A percentile compares a stretch with the other conserved stretches of the same genome.
phyloP scores from a whole-genome alignment of 2,113 vertebrate species.

The Takifugu bimaculatus region DNA sequence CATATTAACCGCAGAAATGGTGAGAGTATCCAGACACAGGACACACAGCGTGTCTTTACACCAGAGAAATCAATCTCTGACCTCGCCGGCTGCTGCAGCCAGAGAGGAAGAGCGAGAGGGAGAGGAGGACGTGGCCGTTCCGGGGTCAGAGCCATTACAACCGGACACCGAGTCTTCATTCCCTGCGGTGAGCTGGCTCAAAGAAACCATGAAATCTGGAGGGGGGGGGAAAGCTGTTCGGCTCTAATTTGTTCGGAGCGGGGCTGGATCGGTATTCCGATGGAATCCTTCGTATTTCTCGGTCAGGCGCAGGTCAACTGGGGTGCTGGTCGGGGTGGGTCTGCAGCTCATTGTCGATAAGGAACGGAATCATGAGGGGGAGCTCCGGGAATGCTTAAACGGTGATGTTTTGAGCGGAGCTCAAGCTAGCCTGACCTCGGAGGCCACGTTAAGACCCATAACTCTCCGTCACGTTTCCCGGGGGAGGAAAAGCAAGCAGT shows the following conservation, averaged over 20 bases:
- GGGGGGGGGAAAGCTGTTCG: slow-evolving; percentile 51
- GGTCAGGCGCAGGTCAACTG: slow-evolving; percentile 74
- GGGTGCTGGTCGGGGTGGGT: slow-evolving; percentile 52
- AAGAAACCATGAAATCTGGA: slow-evolving; percentile 45
- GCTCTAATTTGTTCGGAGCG: slow-evolving; percentile 78
- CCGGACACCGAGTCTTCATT: slow-evolving; percentile 56
- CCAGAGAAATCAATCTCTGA: slow-evolving; percentile 53
- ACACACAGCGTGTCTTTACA: slow-evolving; percentile 39
- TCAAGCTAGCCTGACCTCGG: too few species aligned
- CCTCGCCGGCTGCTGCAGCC: slow-evolving; percentile 40
- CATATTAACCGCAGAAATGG: slow-evolving; percentile 39
- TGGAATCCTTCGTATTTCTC: slow-evolving; percentile 73
- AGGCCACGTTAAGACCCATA: too few species aligned
- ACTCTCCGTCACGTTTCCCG: too few species aligned
- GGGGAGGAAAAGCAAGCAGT: too few species aligned
- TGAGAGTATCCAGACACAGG: slow-evolving; percentile 37
- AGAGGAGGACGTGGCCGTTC: slow-evolving; percentile 39
- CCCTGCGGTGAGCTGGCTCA: slow-evolving; percentile 41
- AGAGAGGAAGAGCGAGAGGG: slow-evolving; percentile 15
- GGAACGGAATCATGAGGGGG: slow-evolving; percentile 41
- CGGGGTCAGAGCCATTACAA: slow-evolving; percentile 73
- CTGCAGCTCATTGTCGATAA: slow-evolving; percentile 9
- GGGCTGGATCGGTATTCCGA: slow-evolving; percentile 71
- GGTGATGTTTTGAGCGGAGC: too few species aligned
- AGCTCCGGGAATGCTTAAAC: slow-evolving; percentile 6